Evolutionary conservation across 2,888 invertebrate species (phyloP).

Genomic region (Itoplectis maculator): DNA sequence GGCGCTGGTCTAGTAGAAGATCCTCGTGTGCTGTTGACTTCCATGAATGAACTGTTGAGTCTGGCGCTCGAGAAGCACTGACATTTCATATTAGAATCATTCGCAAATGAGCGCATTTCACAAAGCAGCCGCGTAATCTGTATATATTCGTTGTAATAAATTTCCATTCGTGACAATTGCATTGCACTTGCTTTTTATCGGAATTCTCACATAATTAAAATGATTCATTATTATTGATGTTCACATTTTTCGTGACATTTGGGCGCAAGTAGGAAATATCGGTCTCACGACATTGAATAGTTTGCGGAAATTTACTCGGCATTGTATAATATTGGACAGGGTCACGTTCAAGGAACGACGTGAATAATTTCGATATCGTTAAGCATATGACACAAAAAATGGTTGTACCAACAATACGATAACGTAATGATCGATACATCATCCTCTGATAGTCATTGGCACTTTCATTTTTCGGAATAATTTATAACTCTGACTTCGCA

Average conservation of each 20-base stretch:
- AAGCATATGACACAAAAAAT: slow-evolving; percentile 8
- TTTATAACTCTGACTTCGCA: not conserved
- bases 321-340: not conserved
- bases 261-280: not conserved
- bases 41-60: slow-evolving; percentile 94
- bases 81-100: not conserved
- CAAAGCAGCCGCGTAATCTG: slow-evolving; percentile 42
- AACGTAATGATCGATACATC: not conserved
- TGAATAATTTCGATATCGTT: not conserved
- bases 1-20: slow-evolving; percentile 97
- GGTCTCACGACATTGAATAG: not conserved
- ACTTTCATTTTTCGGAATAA: not conserved
- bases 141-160: slow-evolving; percentile 60
- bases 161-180: slow-evolving; percentile 19
- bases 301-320: not conserved
- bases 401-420: not conserved
- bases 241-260: not conserved
- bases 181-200: not conserved
- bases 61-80: slow-evolving; percentile 90
- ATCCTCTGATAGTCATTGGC: not conserved
- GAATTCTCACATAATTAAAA: not conserved
- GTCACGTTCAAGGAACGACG: not conserved
- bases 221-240: not conserved
- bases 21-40: slow-evolving; percentile 92
- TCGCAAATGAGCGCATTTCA: not conserved